Evolutionary conservation across 2,888 invertebrate species (phyloP).

Genomic region (Microctonus hyperodae): DNA sequence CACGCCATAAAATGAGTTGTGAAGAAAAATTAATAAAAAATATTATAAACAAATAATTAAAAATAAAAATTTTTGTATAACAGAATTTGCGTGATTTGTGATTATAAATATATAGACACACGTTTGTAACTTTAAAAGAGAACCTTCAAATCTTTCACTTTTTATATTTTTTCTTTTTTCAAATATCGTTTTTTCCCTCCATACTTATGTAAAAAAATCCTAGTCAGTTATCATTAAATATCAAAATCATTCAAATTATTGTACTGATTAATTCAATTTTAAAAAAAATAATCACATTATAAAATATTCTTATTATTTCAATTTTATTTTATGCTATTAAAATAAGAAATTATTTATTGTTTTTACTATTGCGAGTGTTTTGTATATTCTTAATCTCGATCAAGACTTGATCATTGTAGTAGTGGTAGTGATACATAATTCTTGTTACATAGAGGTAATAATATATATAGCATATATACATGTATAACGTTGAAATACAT

Average conservation of each 20-base stretch:
- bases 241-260: too few relatives aligned
- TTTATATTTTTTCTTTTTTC: background rate
- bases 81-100: background rate
- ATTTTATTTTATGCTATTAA: background rate
- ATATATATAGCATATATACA: background rate
- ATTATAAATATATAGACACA: background rate
- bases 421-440: background rate
- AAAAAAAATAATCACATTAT: too few relatives aligned
- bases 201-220: background rate
- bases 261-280: too few relatives aligned
- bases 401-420: background rate
- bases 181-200: too few relatives aligned
- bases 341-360: conserved; percentile 12
- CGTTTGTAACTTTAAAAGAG: background rate
- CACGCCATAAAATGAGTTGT: background rate
- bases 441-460: background rate
- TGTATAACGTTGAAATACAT: background rate
- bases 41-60: too few relatives aligned
- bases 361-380: background rate
- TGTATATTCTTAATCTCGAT: background rate
- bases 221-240: too few relatives aligned
- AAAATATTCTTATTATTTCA: too few relatives aligned
- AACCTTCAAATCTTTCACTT: background rate
- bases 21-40: background rate
- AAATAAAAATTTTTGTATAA: background rate